Evolutionary conservation across 2,113 vertebrate species (phyloP).

Genomic region (Nycticorax nycticorax): DNA sequence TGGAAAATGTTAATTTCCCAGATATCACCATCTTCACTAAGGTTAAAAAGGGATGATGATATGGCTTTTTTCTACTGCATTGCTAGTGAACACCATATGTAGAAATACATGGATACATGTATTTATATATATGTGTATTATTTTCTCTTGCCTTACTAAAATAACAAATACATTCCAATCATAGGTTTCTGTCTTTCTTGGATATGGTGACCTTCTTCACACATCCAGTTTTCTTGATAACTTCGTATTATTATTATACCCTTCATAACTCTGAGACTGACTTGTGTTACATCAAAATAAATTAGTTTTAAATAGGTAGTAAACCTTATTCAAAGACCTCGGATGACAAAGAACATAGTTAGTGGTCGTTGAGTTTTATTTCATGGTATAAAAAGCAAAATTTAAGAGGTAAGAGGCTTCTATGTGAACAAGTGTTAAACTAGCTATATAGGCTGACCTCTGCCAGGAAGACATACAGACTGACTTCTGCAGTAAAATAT

Average conservation of each 20-base stretch:
- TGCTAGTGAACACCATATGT: background rate
- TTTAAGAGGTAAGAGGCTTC: background rate
- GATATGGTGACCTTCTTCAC: background rate
- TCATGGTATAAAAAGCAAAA: background rate
- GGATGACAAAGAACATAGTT: background rate
- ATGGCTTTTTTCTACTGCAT: accelerated
- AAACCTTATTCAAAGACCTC: background rate
- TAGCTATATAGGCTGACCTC: background rate
- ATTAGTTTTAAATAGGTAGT: background rate
- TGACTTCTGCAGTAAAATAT: background rate
- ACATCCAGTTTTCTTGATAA: background rate
- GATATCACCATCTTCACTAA: background rate
- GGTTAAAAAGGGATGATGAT: background rate
- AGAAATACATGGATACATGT: background rate
- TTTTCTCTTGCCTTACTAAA: background rate
- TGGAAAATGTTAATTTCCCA: background rate
- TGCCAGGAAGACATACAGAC: background rate
- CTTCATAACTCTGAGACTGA: background rate
- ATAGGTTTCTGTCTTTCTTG: background rate
- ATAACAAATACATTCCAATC: background rate
- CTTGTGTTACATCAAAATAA: background rate
- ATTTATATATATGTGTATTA: background rate
- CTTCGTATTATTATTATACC: background rate
- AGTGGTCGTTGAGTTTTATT: background rate
- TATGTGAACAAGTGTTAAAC: background rate